Base-by-base conservation (phyloP, 2,113 vertebrate species). In the Pachycephala philippinensis region DNA sequence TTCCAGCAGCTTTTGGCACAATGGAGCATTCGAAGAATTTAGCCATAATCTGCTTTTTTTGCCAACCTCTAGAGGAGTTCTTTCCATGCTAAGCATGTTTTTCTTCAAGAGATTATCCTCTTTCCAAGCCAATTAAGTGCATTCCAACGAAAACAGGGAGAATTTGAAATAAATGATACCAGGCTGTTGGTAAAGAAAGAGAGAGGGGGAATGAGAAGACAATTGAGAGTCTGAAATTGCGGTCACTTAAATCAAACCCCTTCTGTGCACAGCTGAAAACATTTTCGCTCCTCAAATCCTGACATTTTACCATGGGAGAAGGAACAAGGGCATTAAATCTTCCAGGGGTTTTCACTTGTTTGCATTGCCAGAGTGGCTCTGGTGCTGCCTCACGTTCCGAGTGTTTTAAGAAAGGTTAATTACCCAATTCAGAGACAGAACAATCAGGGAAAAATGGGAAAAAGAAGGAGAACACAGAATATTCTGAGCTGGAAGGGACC, bases 121-220 rank as follows among this genome's bases (percentile, higher is more conserved):
- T 74, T 95, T 98, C 97, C 97, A 97, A 97, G 94, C 87, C 95
- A 96, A 97, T 95, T 96, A 97, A 95, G 57, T 93, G 59, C 96
- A 96, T 98, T 98, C 97, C 97, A 97, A 84, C 54, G 64, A 95
- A 98, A 98, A 92, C 91, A 96, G 84, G 89, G 86, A 94, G 87
- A 95, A 93, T 81, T 89, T 78, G 91, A 94, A 96, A 92, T 66
- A 94, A 93, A 95, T 89, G 70, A 87, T 93, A 74, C 53, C 90
- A 95, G 91, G 37, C 77, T 84, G 95, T 80, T 79, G 19, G 31
- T 90, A 93, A 94, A 92, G 96, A 92, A 59, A 80, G 83, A 85
- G 63, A 94, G 91, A 61, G n/a, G 63, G 94, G 74, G 89, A 80
- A 95, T 47, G 90, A 91, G 82, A 92, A 90, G 52, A 83, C 28